Evolutionary conservation across 2,888 invertebrate species (phyloP).

Genomic region (Lydus trimaculatus): DNA sequence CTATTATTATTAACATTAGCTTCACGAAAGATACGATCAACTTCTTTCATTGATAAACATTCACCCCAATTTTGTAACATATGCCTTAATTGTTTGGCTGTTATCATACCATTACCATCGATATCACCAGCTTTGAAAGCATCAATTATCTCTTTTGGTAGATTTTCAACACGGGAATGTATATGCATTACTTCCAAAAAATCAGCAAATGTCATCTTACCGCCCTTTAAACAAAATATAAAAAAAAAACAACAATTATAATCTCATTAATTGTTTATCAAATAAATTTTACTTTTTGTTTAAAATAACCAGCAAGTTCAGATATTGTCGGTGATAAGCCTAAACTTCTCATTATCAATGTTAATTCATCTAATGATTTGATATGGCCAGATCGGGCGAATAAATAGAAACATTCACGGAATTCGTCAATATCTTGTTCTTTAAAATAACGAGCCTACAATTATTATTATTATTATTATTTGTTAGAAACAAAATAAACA

Average conservation of each 20-base stretch:
- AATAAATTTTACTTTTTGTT: conserved; percentile 66
- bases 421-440: conserved; percentile 95
- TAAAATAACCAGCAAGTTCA: conserved; percentile 84
- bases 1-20: conserved; percentile 85
- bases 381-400: conserved; percentile 92
- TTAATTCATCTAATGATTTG: conserved; percentile 86
- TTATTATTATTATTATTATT: conserved; percentile 17
- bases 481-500: conserved; percentile 2
- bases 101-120: conserved; percentile 75
- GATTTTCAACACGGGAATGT: conserved; percentile 83
- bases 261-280: no score
- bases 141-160: conserved; percentile 84
- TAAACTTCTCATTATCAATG: conserved; percentile 92
- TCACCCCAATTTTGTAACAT: conserved; percentile 94
- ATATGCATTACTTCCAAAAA: conserved; percentile 95
- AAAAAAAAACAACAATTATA: not conserved
- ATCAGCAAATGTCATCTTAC: conserved; percentile 94
- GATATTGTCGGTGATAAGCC: conserved; percentile 94
- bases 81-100: conserved; percentile 83
- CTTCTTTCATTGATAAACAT: conserved; percentile 75
- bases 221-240: conserved; percentile 64
- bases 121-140: conserved; percentile 90
- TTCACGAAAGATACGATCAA: conserved; percentile 91
- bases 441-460: conserved; percentile 91
- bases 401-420: conserved; percentile 95